These are phyloP conservation scores for Ormyrus thymus DNA, from an alignment of 2,888 invertebrate genomes.

Conservation along the genomic window DNA sequence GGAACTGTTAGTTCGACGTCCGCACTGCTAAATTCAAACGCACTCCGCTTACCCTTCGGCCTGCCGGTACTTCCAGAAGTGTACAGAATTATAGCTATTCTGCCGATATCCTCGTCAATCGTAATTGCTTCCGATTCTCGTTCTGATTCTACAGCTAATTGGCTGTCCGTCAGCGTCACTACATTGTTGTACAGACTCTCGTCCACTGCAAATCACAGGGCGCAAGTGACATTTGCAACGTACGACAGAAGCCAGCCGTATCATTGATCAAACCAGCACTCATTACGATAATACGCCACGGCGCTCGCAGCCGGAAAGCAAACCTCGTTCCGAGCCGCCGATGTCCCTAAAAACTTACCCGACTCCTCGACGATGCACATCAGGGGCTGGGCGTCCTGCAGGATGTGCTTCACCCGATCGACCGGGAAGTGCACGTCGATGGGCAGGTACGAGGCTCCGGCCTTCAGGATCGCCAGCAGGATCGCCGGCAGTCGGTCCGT, in stretches of 20 bases:
- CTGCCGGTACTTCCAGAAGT: conserved; percentile 94
- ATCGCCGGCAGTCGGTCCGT: conserved; percentile 82
- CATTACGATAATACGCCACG: no score
- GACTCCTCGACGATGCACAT: conserved; percentile 82
- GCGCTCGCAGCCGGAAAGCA: no score
- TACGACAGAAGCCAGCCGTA: no score
- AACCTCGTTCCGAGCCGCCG: no score
- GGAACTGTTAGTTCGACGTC: not conserved
- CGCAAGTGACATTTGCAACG: no score
- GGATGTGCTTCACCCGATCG: conserved; percentile 84
- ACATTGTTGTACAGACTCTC: not conserved
- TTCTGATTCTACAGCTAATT: conserved; percentile 19
- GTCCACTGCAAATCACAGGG: conserved; percentile 23
- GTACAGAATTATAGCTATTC: conserved; percentile 82
- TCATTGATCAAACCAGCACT: no score
- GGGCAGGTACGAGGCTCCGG: conserved; percentile 90
- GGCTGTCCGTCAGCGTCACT: conserved; percentile 3
- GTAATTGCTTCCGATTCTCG: conserved; percentile 2
- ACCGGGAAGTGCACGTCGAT: conserved; percentile 85
- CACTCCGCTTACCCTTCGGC: conserved; percentile 82
- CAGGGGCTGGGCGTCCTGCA: conserved; percentile 84
- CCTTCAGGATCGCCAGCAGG: conserved; percentile 86
- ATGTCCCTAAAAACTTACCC: conserved; percentile 71
- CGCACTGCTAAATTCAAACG: no score
- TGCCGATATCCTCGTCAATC: conserved; percentile 5